Base-by-base conservation (phyloP, 2,888 invertebrate species). In the Lithosia quadra region DNA sequence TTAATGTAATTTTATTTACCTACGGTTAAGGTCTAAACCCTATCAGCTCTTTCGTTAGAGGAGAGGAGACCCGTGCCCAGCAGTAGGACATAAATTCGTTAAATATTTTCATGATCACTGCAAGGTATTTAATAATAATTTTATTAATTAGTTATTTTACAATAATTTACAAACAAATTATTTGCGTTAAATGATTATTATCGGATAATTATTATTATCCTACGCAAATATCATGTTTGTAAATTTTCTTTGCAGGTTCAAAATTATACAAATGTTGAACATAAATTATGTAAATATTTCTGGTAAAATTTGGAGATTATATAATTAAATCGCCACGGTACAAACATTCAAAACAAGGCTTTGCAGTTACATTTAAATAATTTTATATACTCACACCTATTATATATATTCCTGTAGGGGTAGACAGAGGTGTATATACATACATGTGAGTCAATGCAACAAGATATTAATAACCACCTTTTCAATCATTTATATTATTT, bases 261-360 rank as follows among this genome's bases (percentile, higher is more conserved):
- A 43, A 43, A 11, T 61, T 43, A 61, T 18, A 61, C 61, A 61
- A 61, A 61, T 61, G 18, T 43, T 43, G 5, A 11, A 43, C 28
- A n/a, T 43, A 28, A 60, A 36, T 49, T 49, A 53, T 33, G 21
- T 53, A 63, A 13, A 53, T 13, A 62, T 53, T 13, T 10, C 33
- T 53, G 28, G 21, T 21, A 7, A 49, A 33, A 62, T 62, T 62
- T 33, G 18, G n/a, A 33, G 33, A n/a, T 28, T 49, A 49, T 24
- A 9, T 24, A 22, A 61, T 24, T 18, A 18, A 39, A 61, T 21
- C 21, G 24, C 18, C 58, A 8, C 18, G 18, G 11, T 36, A 60
- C 59, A 8, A 60, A 60, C 36, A 36, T 21, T 11, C 36, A 60
- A 10, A 9, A 11, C 11, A n/a, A 62, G 1, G n/a, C 18, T 49